These are phyloP conservation scores for Macrochelys suwanniensis DNA, from an alignment of 2,797 vertebrate genomes.

Conservation along the genomic window DNA sequence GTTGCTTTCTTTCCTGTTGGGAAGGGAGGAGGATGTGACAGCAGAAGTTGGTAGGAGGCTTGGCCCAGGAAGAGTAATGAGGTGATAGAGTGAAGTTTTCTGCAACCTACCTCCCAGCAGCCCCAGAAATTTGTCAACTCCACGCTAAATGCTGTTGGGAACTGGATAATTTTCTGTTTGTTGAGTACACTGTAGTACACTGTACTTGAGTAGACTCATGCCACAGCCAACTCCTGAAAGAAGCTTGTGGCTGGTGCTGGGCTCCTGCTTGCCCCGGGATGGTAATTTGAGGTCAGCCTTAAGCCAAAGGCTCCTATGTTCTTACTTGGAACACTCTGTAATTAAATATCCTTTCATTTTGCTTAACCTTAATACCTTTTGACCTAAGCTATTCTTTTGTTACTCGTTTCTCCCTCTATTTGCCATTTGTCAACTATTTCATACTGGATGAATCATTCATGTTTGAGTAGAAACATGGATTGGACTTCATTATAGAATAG, in stretches of 20 bases:
- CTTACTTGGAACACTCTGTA: not conserved
- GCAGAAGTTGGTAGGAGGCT: not conserved
- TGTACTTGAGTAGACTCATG: not conserved
- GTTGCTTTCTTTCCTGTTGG: not conserved
- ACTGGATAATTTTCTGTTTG: not conserved
- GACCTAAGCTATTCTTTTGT: slow-evolving; percentile 40
- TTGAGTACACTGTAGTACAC: accelerated
- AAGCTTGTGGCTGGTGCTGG: not conserved
- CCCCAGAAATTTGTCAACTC: not conserved
- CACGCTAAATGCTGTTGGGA: not conserved
- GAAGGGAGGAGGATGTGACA: not conserved
- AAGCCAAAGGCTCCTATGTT: not conserved
- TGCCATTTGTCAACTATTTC: slow-evolving; percentile 65
- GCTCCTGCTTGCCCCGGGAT: not conserved
- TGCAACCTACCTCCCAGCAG: not conserved
- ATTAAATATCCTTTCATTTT: slow-evolving; percentile 21
- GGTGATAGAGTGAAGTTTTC: not conserved
- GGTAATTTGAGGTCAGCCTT: not conserved
- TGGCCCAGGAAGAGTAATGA: not conserved
- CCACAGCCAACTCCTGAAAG: accelerated
- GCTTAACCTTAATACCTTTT: slow-evolving; percentile 20
- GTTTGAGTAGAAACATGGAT: slow-evolving; percentile 53
- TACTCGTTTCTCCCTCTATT: slow-evolving; percentile 61
- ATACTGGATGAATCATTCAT: slow-evolving; percentile 64
- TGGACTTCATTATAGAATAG: slow-evolving; percentile 51